Percentiles rank a stretch among this genome's conserved stretches.
Evolutionary conservation across 2,797 vertebrate genomes (phyloP).

Genomic region (Leuciscus waleckii): DNA sequence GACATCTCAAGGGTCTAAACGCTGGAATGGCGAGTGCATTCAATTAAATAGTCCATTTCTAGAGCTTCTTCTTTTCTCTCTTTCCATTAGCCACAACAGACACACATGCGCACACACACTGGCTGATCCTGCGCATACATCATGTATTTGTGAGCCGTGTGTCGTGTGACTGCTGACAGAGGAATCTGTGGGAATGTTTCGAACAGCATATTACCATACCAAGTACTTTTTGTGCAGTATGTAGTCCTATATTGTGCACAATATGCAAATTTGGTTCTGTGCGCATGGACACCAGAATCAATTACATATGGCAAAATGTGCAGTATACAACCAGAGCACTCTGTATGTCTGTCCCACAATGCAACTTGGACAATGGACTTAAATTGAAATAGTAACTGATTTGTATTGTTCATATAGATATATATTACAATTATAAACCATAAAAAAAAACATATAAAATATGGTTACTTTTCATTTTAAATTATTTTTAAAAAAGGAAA

Average conservation of each 20-base stretch:
- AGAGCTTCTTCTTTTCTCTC: conserved; percentile 24
- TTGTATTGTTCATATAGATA: background rate
- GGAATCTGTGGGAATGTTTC: conserved; percentile 8
- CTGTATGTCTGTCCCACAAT: background rate
- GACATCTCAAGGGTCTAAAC: conserved; percentile 21
- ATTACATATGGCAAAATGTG: background rate
- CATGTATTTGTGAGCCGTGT: background rate
- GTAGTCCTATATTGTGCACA: background rate
- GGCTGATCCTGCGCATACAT: background rate
- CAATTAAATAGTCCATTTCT: conserved; percentile 2
- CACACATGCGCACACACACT: background rate
- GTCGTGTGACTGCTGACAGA: conserved; percentile 15
- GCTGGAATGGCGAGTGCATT: background rate
- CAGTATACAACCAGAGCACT: background rate
- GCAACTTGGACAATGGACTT: background rate
- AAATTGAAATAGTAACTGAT: background rate
- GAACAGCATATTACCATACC: background rate
- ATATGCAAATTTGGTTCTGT: background rate
- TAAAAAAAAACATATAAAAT: background rate
- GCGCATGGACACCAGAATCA: background rate
- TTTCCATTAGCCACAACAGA: conserved; percentile 8
- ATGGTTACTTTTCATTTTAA: background rate
- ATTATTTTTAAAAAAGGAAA: background rate
- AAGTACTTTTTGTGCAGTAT: background rate
- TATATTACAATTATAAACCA: background rate